Evolutionary conservation across 2,113 vertebrate species (phyloP).

Genomic region (Haemorhous mexicanus): DNA sequence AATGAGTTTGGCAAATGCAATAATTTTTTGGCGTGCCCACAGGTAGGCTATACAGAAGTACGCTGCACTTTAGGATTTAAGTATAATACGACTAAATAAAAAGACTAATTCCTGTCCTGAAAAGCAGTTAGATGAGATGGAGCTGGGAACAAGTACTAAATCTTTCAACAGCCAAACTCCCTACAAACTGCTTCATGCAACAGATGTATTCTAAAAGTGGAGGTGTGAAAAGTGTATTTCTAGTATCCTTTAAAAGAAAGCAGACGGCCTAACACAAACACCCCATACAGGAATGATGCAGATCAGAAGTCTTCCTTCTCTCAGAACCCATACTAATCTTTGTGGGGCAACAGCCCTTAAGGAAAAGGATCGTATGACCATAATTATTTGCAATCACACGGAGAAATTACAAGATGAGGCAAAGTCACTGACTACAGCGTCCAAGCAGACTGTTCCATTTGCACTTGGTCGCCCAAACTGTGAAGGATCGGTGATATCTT

Average conservation of each 20-base stretch:
- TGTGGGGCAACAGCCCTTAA: neutral
- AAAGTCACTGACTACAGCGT: neutral
- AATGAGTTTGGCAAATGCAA: neutral
- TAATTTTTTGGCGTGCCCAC: neutral
- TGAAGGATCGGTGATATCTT: neutral
- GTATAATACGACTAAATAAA: neutral
- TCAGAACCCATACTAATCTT: neutral
- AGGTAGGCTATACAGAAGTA: neutral
- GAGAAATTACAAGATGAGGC: neutral
- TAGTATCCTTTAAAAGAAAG: neutral
- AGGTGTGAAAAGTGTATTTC: constrained; percentile 28
- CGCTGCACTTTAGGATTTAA: neutral
- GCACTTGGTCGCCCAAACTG: neutral
- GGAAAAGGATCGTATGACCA: neutral
- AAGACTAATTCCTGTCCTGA: neutral
- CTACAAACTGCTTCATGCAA: neutral
- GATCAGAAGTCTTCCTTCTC: neutral
- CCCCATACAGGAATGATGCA: neutral
- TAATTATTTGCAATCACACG: neutral
- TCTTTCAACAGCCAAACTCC: neutral
- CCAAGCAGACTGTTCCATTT: neutral
- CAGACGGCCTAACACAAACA: neutral
- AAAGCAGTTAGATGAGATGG: neutral
- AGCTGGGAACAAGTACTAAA: neutral
- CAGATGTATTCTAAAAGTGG: constrained; percentile 37